Evolutionary conservation across 2,888 invertebrate genomes (phyloP), one percentile per base, ranked within the genome.

Genomic region (Mantis religiosa): DNA sequence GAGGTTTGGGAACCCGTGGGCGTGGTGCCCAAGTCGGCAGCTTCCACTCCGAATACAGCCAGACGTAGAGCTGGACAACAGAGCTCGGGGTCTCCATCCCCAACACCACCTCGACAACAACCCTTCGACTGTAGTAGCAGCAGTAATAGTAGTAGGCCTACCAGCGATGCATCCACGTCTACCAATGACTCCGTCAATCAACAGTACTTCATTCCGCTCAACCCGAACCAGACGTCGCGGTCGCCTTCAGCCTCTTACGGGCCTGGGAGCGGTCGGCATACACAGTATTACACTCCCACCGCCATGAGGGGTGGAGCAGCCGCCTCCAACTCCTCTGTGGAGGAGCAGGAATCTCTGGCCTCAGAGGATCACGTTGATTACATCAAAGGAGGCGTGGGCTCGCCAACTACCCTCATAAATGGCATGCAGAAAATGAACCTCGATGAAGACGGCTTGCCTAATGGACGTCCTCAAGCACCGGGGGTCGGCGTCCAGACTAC

Each of bases 1-100:
- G 96, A 96, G 92, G 94, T 90, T 25, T 96, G 95, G 95, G 95
- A 96, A 92, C 96, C 96, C 15, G 92, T 94, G 27, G 88, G 89
- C 28, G 85, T 89, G 9, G 89, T 88, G 12, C 34, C 82, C 9
- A 82, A 82, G 7, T 7, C 84, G 6, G 28, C 41, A 28, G 88
- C 82, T 27, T 41, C 30, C 15, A 54, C 86, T 20, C 85, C 85
- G 9, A 84, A 83, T 25, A 41, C 82, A 9, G 28, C 85, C 4
- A 71, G 41, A 3, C 25, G 84, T 14, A 82, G 20, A 82, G 41
- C 34, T 3, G n/a, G n/a, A 0, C 71, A 54, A 27, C 82, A 87
- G 81, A 82, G 82, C 41, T 87, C 87, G 9, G 28, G 27, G 12
- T 41, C 87, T 12, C 82, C 87, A 34, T 87, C 82, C 34, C 87